phyloP scores from a whole-genome alignment of 2,797 vertebrate genomes.

The Malacoraja senta region DNA sequence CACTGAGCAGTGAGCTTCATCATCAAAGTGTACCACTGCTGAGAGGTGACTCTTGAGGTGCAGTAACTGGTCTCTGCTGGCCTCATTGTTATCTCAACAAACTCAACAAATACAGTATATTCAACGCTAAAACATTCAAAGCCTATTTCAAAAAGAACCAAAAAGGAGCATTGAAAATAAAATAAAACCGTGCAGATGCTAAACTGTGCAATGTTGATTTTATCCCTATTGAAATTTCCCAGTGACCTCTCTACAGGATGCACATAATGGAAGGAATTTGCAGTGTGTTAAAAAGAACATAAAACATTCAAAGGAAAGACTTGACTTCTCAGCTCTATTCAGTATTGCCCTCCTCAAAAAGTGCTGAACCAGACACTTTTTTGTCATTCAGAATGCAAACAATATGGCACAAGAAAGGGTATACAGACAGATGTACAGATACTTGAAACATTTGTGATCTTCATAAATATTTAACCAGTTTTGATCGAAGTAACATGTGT shows the following conservation, averaged over 20 bases:
- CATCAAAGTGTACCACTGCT: too few relatives aligned
- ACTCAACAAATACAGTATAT: background rate
- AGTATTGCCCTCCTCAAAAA: background rate
- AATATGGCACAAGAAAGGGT: conserved; percentile 1
- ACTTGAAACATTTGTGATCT: background rate
- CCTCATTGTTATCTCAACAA: too few relatives aligned
- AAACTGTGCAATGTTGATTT: background rate
- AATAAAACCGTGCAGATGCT: too few relatives aligned
- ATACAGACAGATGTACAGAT: background rate
- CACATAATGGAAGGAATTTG: background rate
- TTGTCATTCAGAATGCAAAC: conserved; percentile 14
- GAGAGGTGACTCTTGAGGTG: too few relatives aligned
- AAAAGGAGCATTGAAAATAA: background rate
- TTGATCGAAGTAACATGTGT: background rate
- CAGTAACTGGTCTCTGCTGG: too few relatives aligned
- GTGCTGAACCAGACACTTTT: background rate
- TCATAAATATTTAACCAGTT: background rate
- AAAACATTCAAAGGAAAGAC: background rate
- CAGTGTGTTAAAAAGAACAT: background rate
- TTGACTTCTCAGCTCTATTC: background rate
- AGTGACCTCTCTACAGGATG: background rate
- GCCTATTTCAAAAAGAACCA: conserved; percentile 1
- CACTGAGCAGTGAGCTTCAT: too few relatives aligned
- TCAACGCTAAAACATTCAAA: background rate
- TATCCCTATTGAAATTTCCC: conserved; percentile 6